phyloP scores from a whole-genome alignment of 2,888 invertebrate genomes.

The Synergus itoensis region DNA sequence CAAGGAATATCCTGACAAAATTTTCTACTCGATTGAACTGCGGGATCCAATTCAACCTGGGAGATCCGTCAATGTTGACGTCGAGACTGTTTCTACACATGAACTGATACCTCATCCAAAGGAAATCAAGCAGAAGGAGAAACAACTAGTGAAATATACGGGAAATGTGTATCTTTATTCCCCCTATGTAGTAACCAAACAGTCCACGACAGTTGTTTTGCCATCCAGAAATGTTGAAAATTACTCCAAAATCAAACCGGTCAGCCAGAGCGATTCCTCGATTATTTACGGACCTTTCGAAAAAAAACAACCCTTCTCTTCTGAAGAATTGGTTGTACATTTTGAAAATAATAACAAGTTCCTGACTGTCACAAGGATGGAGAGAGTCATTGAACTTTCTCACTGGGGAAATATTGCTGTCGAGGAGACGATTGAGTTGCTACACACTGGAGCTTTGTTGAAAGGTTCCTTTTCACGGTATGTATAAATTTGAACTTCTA shows the following conservation, averaged over 20 bases:
- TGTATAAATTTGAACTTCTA: not conserved
- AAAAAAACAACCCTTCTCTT: slow-evolving; percentile 82
- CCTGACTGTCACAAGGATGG: slow-evolving; percentile 92
- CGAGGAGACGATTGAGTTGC: slow-evolving; percentile 94
- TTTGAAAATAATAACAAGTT: slow-evolving; percentile 98
- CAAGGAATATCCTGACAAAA: slow-evolving; percentile 77
- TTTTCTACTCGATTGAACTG: slow-evolving; percentile 81
- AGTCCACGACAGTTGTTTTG: slow-evolving; percentile 89
- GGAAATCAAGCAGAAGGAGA: slow-evolving; percentile 94
- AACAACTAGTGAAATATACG: slow-evolving; percentile 93
- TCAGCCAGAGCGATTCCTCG: slow-evolving; percentile 87
- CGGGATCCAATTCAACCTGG: slow-evolving; percentile 82
- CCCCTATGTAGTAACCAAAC: slow-evolving; percentile 89
- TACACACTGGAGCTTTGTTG: slow-evolving; percentile 94
- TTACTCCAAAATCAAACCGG: slow-evolving; percentile 90
- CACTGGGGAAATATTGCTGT: slow-evolving; percentile 99
- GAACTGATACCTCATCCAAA: slow-evolving; percentile 91
- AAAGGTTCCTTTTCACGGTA: slow-evolving; percentile 79
- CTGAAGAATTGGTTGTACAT: slow-evolving; percentile 88
- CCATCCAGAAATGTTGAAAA: slow-evolving; percentile 90
- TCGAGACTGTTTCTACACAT: slow-evolving; percentile 89
- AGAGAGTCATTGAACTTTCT: slow-evolving; percentile 95
- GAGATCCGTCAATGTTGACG: slow-evolving; percentile 80
- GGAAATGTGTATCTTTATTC: slow-evolving; percentile 92
- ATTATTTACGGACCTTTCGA: slow-evolving; percentile 94